phyloP scores from a whole-genome alignment of 2,113 vertebrate genomes.

The Tetrao urogallus region DNA sequence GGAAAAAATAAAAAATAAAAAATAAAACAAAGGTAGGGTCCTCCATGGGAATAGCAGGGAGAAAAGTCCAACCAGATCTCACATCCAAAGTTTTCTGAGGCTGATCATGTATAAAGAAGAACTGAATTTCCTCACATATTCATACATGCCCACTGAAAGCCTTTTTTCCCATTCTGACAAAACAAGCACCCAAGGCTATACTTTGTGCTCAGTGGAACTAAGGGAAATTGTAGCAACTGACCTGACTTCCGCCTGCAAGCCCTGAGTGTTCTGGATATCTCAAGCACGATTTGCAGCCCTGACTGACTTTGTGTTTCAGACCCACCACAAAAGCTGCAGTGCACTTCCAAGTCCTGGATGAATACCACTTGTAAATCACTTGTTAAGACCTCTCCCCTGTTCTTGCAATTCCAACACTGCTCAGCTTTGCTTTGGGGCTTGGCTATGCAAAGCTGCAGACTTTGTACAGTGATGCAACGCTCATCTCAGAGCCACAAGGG shows the following conservation, averaged over 20 bases:
- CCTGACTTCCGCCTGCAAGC: neutral
- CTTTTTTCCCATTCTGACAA: neutral
- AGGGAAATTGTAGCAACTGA: neutral
- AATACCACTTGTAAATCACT: neutral
- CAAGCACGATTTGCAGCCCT: neutral
- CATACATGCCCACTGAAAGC: neutral
- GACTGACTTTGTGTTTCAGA: neutral
- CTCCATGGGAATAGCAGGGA: no score
- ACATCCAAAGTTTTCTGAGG: neutral
- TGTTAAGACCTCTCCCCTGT: accelerated
- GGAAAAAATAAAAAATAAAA: neutral
- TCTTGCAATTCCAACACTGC: neutral
- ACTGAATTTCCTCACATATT: accelerated
- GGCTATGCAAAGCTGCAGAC: neutral
- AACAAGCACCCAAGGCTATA: neutral
- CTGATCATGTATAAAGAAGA: neutral
- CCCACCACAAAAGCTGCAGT: neutral
- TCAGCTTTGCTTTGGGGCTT: neutral
- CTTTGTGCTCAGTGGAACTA: neutral
- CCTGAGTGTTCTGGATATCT: neutral
- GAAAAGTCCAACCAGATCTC: neutral
- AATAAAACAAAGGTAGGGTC: neutral
- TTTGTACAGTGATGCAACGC: neutral
- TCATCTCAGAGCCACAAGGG: neutral
- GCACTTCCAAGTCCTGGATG: neutral